Evolutionary conservation across 2,113 vertebrate genomes (phyloP).

Genomic region (Fulica atra): DNA sequence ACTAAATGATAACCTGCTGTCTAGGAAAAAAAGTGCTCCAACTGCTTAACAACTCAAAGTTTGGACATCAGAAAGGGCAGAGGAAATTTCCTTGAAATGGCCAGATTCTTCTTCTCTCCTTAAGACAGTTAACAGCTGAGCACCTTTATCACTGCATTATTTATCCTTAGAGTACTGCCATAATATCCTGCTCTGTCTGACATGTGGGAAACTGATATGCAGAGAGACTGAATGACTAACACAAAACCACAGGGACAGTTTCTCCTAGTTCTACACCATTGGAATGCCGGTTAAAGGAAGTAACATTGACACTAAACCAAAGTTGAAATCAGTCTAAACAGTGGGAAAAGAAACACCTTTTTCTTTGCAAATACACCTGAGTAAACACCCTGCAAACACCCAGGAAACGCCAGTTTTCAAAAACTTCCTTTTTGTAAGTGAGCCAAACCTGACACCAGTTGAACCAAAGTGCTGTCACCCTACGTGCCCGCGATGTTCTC

Average conservation of each 20-base stretch:
- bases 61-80: not conserved
- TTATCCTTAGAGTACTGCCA: not conserved
- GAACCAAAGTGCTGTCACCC: not conserved
- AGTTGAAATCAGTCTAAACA: not conserved
- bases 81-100: not conserved
- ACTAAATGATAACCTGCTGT: not conserved
- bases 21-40: not conserved
- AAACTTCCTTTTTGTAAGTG: not conserved
- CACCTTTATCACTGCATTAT: not conserved
- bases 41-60: not conserved
- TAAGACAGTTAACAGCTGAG: not conserved
- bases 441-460: not conserved
- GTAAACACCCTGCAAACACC: not conserved
- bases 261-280: not conserved
- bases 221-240: not conserved
- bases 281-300: not conserved
- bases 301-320: not conserved
- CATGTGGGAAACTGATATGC: not conserved
- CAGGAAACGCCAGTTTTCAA: not conserved
- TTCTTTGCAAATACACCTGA: conserved; percentile 13
- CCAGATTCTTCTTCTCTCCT: not conserved
- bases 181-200: not conserved
- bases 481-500: not conserved
- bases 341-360: not conserved
- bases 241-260: not conserved